A percentile compares a stretch with the other conserved stretches of the same genome.
phyloP scores from a whole-genome alignment of 2,797 vertebrate species.

The Bradypodion pumilum region DNA sequence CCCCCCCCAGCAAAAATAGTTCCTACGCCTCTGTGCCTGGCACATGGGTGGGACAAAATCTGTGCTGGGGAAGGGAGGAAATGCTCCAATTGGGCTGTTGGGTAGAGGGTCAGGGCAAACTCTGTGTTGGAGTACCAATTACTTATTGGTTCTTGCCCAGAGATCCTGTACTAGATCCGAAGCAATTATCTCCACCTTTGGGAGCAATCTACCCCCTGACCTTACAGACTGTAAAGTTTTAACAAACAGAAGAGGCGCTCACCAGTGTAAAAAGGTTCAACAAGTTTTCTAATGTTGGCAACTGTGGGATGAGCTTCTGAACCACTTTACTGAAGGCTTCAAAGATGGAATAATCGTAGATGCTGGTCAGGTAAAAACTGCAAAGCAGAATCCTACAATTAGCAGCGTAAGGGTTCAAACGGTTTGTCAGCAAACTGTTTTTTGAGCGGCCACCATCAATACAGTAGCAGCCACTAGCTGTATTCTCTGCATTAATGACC shows the following conservation, averaged over 20 bases:
- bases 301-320: constrained; percentile 98
- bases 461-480: neutral
- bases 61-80: too few species aligned
- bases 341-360: constrained; percentile 99
- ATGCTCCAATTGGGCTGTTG: too few species aligned
- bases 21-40: too few species aligned
- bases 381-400: constrained; percentile 12
- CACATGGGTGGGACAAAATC: too few species aligned
- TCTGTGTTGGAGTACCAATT: too few species aligned
- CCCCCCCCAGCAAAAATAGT: too few species aligned
- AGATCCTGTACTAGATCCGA: too few species aligned
- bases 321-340: constrained; percentile 99
- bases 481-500: too few species aligned
- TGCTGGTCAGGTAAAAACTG: constrained; percentile 99
- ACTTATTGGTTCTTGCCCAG: too few species aligned
- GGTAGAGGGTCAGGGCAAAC: too few species aligned
- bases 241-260: constrained; percentile 62
- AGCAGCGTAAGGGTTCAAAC: neutral
- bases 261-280: constrained; percentile 99
- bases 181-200: too few species aligned
- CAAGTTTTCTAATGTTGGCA: constrained; percentile 98
- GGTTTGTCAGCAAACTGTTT: neutral
- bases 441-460: neutral
- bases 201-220: too few species aligned
- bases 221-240: neutral